phyloP scores from a whole-genome alignment of 2,113 vertebrate genomes.

The Silurus meridionalis region DNA sequence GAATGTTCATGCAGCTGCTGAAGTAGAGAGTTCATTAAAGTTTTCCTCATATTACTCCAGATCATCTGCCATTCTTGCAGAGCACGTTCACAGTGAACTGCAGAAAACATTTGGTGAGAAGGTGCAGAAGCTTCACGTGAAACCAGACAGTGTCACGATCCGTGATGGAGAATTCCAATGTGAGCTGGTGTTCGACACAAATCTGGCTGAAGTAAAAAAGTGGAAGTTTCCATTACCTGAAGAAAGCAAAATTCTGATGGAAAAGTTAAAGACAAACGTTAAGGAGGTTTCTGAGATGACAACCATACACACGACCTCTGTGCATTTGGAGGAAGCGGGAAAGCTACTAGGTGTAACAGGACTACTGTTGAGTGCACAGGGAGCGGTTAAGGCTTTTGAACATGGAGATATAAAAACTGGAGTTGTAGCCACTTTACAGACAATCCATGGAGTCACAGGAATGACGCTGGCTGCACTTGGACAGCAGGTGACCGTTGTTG shows the following conservation, averaged over 20 bases:
- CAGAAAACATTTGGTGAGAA: slow-evolving; percentile 13
- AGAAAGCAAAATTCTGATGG: slow-evolving; percentile 1
- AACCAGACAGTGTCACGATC: slow-evolving; percentile 9
- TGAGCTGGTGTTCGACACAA: background rate
- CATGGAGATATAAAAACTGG: slow-evolving; percentile 17
- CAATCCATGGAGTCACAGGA: slow-evolving; percentile 14
- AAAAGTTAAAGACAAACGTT: slow-evolving; percentile 3
- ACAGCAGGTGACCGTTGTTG: background rate
- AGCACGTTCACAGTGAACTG: slow-evolving; percentile 4
- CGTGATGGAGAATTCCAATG: slow-evolving; percentile 21
- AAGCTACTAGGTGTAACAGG: slow-evolving; percentile 1
- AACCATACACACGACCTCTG: background rate
- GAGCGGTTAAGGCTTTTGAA: slow-evolving; percentile 18
- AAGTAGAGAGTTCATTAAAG: slow-evolving; percentile 18
- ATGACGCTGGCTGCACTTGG: slow-evolving; percentile 27
- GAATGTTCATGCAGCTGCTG: slow-evolving; percentile 1
- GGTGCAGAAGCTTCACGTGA: slow-evolving; percentile 6
- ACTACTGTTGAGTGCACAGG: slow-evolving; percentile 16
- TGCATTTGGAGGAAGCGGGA: slow-evolving; percentile 21
- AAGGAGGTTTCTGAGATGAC: background rate
- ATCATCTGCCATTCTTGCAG: background rate
- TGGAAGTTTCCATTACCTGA: background rate
- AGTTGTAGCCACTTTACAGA: slow-evolving; percentile 12
- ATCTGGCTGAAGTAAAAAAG: background rate
- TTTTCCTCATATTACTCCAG: slow-evolving; percentile 25